Percentiles rank a stretch among this genome's conserved stretches.
Conservation (phyloP, 2,113 vertebrate species). For the Chinchilla lanigera region DNA sequence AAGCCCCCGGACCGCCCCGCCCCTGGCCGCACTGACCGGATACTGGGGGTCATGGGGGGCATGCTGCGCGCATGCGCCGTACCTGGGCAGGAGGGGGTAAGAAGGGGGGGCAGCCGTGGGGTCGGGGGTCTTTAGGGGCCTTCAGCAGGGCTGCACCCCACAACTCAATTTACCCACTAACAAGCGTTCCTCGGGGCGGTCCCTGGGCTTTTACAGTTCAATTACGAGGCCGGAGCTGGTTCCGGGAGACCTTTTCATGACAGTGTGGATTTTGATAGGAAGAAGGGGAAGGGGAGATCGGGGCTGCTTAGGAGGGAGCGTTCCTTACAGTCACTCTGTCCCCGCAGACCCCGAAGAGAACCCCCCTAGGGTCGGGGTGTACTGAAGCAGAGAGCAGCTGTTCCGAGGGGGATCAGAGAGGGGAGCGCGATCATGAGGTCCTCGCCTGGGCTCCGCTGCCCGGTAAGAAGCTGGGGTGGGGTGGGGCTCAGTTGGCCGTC, state of each 20-base stretch:
- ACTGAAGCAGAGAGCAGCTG: conserved; percentile 47
- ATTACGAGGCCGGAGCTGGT: background rate
- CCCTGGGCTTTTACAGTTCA: background rate
- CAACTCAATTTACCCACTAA: background rate
- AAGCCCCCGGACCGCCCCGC: conserved; percentile 80
- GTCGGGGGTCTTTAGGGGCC: conserved; percentile 14
- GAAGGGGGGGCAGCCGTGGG: conserved; percentile 47
- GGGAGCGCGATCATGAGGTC: conserved; percentile 51
- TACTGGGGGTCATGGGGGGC: conserved; percentile 82
- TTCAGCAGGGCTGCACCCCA: background rate
- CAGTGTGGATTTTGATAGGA: conserved; percentile 62
- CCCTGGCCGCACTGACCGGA: conserved; percentile 83
- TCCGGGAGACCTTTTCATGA: background rate
- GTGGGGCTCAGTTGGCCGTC: conserved; percentile 55
- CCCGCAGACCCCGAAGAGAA: conserved; percentile 66
- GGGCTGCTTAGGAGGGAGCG: background rate
- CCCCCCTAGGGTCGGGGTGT: conserved; percentile 34
- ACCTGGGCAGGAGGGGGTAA: conserved; percentile 81
- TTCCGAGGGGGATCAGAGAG: conserved; percentile 41
- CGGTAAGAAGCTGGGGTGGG: conserved; percentile 74
- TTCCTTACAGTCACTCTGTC: conserved; percentile 52
- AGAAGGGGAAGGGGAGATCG: background rate
- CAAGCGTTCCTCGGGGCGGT: conserved; percentile 29
- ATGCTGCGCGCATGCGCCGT: conserved; percentile 83
- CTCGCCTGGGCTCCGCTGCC: conserved; percentile 66